Evolutionary conservation across 2,888 invertebrate genomes (phyloP), one percentile per base, ranked within the genome.

Genomic region (Polia nebulosa): DNA sequence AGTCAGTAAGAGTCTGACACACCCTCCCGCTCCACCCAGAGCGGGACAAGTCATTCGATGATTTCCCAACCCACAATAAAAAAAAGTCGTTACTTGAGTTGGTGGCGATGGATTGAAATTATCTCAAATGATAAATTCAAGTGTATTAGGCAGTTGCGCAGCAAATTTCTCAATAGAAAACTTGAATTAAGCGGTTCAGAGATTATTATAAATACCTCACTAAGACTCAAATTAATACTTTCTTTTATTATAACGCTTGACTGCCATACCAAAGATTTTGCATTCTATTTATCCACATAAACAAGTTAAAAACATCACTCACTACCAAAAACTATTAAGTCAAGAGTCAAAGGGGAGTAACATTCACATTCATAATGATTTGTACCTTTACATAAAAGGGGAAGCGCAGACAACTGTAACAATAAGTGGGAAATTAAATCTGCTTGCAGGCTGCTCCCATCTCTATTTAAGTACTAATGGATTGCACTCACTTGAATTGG

Each of bases 371-470:
- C 39, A 41, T 17, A n/a, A 32, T 57, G 57, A 59, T 78, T 67
- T 61, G 53, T 62, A 63, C 77, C 64, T 67, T 49, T n/a, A 52
- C 67, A 51, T 68, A 80, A 80, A 86, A 82, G 86, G 88, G 89
- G 87, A 78, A 58, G 76, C 62, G 68, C 73, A 83, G 71, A 82
- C 90, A 93, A 92, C 89, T 88, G 92, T 93, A 92, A 93, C 85
- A n/a, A n/a, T n/a, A n/a, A 86, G 88, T 88, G 87, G 81, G 85
- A 91, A 94, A 94, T 94, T 92, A 91, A 94, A 94, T 93, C 90
- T 88, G 87, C 88, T 87, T 87, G 86, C 84, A 79, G 86, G 85
- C 84, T 89, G 82, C 77, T 76, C 75, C 69, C 80, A 25, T 75
- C 85, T 88, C 88, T 87, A 91, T 91, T 90, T 84, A 78, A n/a